A percentile compares a stretch with the other conserved stretches of the same genome.
Evolutionary conservation across 2,797 vertebrate species (phyloP).

Genomic region (Apogon talboti): DNA sequence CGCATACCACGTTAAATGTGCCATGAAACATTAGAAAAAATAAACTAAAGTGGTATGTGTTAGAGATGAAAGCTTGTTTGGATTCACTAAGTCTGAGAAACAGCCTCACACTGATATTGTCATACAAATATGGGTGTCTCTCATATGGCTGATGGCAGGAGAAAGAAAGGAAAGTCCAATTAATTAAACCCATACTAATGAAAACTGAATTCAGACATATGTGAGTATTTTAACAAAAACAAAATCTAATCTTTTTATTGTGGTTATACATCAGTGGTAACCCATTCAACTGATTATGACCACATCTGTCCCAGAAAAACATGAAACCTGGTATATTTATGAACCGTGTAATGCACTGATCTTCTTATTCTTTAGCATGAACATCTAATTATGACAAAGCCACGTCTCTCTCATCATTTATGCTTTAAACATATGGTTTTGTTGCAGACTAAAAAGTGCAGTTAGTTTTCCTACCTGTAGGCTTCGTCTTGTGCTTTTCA

Average conservation of each 20-base stretch:
- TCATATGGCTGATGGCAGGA: neutral
- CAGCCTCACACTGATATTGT: neutral
- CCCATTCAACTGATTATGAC: too few species aligned
- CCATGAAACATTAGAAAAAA: constrained; percentile 15
- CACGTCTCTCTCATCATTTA: neutral
- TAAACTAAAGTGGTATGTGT: constrained; percentile 15
- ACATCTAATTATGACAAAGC: neutral
- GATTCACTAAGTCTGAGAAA: constrained; percentile 7
- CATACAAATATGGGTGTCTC: neutral
- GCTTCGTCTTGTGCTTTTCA: constrained; percentile 38
- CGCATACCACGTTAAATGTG: neutral
- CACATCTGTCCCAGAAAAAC: neutral
- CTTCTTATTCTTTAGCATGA: neutral
- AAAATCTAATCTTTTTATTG: neutral
- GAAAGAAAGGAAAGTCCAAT: neutral
- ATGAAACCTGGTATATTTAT: too few species aligned
- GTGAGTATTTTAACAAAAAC: neutral
- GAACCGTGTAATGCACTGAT: neutral
- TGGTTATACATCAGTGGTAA: neutral
- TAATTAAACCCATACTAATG: too few species aligned
- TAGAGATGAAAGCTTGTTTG: constrained; percentile 25
- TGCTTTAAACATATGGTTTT: neutral
- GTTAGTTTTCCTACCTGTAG: constrained; percentile 60
- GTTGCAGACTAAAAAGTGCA: constrained; percentile 7
- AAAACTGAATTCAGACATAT: neutral